Evolutionary conservation across 2,797 vertebrate genomes (phyloP).

Genomic region (Delichon dasypus): DNA sequence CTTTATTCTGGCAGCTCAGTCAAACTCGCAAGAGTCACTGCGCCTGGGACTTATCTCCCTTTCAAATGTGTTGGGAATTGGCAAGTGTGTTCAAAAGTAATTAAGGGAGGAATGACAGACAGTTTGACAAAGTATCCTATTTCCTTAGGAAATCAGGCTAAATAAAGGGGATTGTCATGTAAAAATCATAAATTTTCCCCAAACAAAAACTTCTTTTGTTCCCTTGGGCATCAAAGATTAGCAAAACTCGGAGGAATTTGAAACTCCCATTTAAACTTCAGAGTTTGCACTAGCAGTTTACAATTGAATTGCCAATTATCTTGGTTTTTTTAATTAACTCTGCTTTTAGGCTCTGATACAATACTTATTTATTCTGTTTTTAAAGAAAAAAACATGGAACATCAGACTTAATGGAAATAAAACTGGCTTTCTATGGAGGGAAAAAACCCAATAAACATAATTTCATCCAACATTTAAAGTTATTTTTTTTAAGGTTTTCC

Average conservation of each 20-base stretch:
- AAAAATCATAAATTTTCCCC: background rate
- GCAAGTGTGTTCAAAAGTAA: conserved; percentile 12
- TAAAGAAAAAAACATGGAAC: background rate
- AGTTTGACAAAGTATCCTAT: conserved; percentile 7
- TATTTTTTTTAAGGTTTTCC: background rate
- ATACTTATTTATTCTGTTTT: conserved; percentile 6
- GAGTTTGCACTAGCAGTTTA: background rate
- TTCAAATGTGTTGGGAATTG: background rate
- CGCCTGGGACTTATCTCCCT: background rate
- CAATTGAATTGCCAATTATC: conserved; percentile 32
- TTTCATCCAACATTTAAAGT: background rate
- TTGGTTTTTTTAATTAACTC: conserved; percentile 52
- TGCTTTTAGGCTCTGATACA: background rate
- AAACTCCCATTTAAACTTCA: conserved; percentile 39
- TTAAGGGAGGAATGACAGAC: background rate
- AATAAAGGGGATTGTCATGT: background rate
- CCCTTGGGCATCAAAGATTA: conserved; percentile 28
- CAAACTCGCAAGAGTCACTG: background rate
- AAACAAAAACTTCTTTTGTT: conserved; percentile 22
- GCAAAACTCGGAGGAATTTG: conserved; percentile 27
- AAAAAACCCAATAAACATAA: background rate
- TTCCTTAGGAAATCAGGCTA: conserved; percentile 24
- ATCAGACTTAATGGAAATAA: background rate
- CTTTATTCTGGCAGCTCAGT: background rate
- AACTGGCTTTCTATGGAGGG: background rate